Evolutionary conservation across 2,113 vertebrate genomes (phyloP), one percentile per base, ranked within the genome.

Genomic region (Gorsachius goisagi): DNA sequence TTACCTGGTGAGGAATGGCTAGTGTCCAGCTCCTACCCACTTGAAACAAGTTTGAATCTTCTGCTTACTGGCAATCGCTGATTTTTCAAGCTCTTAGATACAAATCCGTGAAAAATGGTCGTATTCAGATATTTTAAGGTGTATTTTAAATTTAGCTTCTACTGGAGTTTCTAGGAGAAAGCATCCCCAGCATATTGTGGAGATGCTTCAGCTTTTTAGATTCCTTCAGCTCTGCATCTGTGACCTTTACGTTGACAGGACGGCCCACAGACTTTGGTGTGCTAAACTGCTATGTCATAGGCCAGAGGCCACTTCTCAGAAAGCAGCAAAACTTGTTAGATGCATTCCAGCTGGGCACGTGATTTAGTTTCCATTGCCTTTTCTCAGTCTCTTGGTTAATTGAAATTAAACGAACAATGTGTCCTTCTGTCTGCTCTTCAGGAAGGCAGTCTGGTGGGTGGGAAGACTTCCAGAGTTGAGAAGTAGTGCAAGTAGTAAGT

Each of bases 401-500:
- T 72, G 80, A 85, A 75, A 49, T 75, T 16, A 75, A 89, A 90
- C 45, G 60, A 84, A 94, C 92, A 95, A 69, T 52, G 59, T 20
- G 24, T 79, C 60, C 78, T 82, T 86, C 85, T 94, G 93, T 89
- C 87, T 86, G 60, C 83, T 89, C 52, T 75, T 89, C 53, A 87
- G 86, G 64, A 87, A 92, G 73, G 69, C 76, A 35, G 49, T 52
- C 86, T 90, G 66, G 73, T 93, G 88, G 82, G 64, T 76, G 83
- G 90, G 83, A 94, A 50, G 0, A 8, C 64, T 92, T 94, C 92
- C 92, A 93, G 71, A 93, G 23, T 1, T 0, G 2, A 63, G 39
- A 67, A 81, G 23, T 6, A 39, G 45, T 55, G 32, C 16, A 4
- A 83, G 58, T 5, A 75, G 58, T 60, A 68, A 78, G 64, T 53